Base-by-base conservation (phyloP, 2,888 invertebrate species). In the Andrena chrysosceles region DNA sequence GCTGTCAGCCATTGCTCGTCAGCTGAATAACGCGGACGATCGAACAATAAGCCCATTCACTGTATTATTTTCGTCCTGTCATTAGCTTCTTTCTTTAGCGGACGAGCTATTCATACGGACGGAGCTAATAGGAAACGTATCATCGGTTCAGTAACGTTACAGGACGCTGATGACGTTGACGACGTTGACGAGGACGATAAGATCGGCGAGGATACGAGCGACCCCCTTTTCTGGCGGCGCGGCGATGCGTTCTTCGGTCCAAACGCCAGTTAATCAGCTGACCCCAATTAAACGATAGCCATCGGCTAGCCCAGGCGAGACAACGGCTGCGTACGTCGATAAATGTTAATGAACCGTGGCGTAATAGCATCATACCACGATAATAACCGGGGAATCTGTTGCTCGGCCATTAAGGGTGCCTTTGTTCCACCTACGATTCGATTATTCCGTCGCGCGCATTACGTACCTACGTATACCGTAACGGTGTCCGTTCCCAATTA, bases 231-330 rank as follows among this genome's bases (percentile, higher is more conserved):
- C 68, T 54, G 60, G 10, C 72, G 23, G 64, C 16, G 69, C 75
- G 35, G 62, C 16, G 72, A 26, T 72, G 56, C 52, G 59, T 77
- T 56, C 77, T 8, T 20, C 59, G 68, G 62, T 62, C 74, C 78
- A 72, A 81, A 85, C 79, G 67, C 84, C 62, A 85, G 86, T 84
- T 86, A 87, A 89, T 89, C 87, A 78, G 79, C 70, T 84, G 88
- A 87, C 86, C 89, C 85, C 80, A 86, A 89, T 89, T 89, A 89
- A 89, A 88, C 82, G 89, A 89, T 89, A 86, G 88, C 79, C 81
- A 87, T 89, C 89, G 84, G 60, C 33, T 33, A 77, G 74, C 62
- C 69, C 54, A 29, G 82, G 70, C 86, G 84, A 77, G 86, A 87
- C 84, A 81, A 86, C 88, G 66, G 81, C 77, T 85, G 86, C 87